A percentile compares a stretch with the other conserved stretches of the same genome.
Evolutionary conservation across 35 echinoderm and acorn worm species (phyloP).

Genomic region (Diadema setosum): DNA sequence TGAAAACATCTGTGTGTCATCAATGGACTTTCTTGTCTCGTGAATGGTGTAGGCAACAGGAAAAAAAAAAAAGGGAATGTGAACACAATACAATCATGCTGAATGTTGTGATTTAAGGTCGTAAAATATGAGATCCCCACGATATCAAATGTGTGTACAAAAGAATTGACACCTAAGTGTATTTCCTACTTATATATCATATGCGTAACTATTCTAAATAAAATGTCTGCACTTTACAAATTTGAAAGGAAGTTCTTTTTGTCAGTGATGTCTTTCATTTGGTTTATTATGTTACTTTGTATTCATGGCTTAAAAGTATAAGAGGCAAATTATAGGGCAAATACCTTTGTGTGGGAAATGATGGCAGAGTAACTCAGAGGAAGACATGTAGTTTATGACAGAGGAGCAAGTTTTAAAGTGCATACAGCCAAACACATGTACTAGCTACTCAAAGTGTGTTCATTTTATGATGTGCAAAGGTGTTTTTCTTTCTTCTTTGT

Average conservation of each 20-base stretch:
- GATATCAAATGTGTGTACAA: constrained; percentile 62
- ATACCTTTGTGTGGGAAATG: too few species aligned
- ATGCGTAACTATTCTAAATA: constrained; percentile 64
- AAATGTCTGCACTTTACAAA: constrained; percentile 80
- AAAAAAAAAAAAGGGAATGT: not conserved
- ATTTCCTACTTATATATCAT: constrained; percentile 80
- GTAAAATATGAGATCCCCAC: constrained; percentile 3
- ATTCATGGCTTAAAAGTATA: not conserved
- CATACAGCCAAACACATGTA: too few species aligned
- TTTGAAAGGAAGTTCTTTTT: constrained; percentile 40
- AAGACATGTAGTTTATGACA: too few species aligned
- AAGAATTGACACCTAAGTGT: constrained; percentile 47
- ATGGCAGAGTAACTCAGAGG: too few species aligned
- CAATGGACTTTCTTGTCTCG: constrained; percentile 31
- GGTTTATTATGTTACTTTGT: constrained; percentile 4
- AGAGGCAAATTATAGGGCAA: too few species aligned
- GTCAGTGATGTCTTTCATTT: constrained; percentile 29
- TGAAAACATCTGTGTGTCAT: constrained; percentile 46
- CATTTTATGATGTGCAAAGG: too few species aligned
- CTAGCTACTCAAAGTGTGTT: too few species aligned
- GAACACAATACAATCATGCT: too few species aligned
- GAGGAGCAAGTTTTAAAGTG: too few species aligned
- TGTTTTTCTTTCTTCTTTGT: too few species aligned
- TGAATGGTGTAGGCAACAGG: not conserved
- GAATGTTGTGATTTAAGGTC: constrained; percentile 38